These are phyloP conservation scores for Jordanella pulchra DNA, from an alignment of 2,797 vertebrate species.

Conservation along the genomic window DNA sequence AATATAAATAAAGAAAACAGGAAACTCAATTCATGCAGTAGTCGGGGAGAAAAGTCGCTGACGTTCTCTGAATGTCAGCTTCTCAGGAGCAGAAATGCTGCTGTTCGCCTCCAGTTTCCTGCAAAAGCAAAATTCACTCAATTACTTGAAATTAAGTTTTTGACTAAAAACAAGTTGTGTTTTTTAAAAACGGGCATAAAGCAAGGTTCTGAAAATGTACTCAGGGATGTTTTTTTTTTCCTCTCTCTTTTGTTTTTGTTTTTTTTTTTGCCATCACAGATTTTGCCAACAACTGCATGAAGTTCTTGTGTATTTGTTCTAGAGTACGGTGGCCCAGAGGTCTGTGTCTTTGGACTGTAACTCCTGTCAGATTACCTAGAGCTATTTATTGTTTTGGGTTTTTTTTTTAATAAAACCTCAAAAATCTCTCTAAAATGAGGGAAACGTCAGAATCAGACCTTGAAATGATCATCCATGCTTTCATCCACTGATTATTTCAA, in stretches of 20 bases:
- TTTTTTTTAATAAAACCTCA: too few relatives aligned
- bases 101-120: conserved; percentile 47
- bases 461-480: too few relatives aligned
- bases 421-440: too few relatives aligned
- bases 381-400: too few relatives aligned
- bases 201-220: not conserved
- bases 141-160: conserved; percentile 31
- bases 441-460: too few relatives aligned
- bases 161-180: not conserved
- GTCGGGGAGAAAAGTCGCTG: conserved; percentile 70
- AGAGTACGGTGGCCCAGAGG: too few relatives aligned
- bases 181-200: conserved; percentile 6
- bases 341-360: too few relatives aligned
- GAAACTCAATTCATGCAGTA: conserved; percentile 37
- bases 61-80: conserved; percentile 74
- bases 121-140: conserved; percentile 1
- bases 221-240: conserved; percentile 39
- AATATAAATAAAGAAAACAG: not conserved
- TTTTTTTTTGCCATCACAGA: not conserved
- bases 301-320: not conserved
- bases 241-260: too few relatives aligned
- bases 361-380: too few relatives aligned
- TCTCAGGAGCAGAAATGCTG: conserved; percentile 62
- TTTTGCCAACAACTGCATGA: not conserved
- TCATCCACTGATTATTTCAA: too few relatives aligned